These are phyloP conservation scores for Drosophila demipolita DNA, from an alignment of 2,888 invertebrate genomes.

Conservation along the genomic window DNA sequence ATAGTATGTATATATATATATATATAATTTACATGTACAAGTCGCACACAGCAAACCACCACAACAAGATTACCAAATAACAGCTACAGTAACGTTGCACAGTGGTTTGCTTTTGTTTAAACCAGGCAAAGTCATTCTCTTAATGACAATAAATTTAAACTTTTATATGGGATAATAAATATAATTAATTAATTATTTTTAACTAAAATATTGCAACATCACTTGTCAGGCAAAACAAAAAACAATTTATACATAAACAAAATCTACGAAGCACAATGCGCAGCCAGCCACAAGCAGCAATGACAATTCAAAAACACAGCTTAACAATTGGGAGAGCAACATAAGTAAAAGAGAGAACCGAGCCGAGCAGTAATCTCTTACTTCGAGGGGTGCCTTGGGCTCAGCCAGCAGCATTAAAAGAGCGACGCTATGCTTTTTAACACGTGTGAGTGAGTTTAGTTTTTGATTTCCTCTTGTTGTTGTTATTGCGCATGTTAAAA, in stretches of 20 bases:
- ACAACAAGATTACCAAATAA: slow-evolving; percentile 26
- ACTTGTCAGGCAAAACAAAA: slow-evolving; percentile 7
- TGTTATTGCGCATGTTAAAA: slow-evolving; percentile 71
- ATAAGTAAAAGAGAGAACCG: slow-evolving; percentile 33
- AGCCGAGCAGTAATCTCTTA: slow-evolving; percentile 18
- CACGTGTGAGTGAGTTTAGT: slow-evolving; percentile 44
- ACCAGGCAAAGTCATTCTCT: background rate
- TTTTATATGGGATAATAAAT: background rate
- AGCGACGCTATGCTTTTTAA: slow-evolving; percentile 51
- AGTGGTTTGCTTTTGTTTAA: slow-evolving; percentile 23
- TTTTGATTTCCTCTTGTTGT: slow-evolving; percentile 56
- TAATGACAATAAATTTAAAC: background rate
- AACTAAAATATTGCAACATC: background rate
- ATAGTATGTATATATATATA: background rate
- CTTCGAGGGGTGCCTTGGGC: slow-evolving; percentile 44
- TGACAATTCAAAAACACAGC: slow-evolving; percentile 59
- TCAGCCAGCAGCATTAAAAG: slow-evolving; percentile 54
- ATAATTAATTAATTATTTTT: background rate
- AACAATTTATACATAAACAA: slow-evolving; percentile 3
- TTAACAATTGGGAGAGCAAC: slow-evolving; percentile 25
- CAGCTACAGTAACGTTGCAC: slow-evolving; percentile 36
- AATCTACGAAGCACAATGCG: slow-evolving; percentile 31
- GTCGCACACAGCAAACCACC: slow-evolving; percentile 30
- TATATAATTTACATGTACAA: slow-evolving; percentile 4
- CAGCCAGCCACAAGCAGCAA: slow-evolving; percentile 26